Conservation (phyloP, 2,797 vertebrate species). For the Anolis apletophallus region DNA sequence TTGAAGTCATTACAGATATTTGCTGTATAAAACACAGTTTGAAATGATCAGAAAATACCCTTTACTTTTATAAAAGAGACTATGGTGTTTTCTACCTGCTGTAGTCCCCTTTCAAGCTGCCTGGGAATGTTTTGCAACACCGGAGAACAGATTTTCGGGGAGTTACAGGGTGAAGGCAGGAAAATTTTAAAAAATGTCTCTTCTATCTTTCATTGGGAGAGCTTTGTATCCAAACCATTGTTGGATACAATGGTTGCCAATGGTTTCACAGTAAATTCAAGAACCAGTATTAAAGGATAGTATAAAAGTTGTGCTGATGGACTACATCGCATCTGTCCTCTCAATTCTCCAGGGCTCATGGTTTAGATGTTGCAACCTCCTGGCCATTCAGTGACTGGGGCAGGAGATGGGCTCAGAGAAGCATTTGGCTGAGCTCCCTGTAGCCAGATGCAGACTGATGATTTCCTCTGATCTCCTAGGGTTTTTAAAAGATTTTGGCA, state of each 20-base stretch:
- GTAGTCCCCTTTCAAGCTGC: not conserved
- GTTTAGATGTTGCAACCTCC: too few relatives aligned
- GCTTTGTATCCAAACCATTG: not conserved
- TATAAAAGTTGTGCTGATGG: too few relatives aligned
- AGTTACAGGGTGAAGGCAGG: not conserved
- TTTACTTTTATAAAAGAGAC: not conserved
- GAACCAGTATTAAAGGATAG: too few relatives aligned
- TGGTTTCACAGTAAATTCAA: conserved; percentile 30
- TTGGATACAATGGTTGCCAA: conserved; percentile 12
- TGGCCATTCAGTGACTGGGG: too few relatives aligned
- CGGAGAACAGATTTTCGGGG: not conserved
- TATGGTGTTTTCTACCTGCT: not conserved
- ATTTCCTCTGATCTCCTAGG: too few relatives aligned
- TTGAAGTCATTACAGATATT: not conserved
- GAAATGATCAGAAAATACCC: not conserved
- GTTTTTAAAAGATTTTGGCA: too few relatives aligned
- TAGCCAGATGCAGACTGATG: too few relatives aligned
- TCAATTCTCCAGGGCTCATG: too few relatives aligned
- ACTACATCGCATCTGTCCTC: too few relatives aligned
- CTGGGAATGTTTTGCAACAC: not conserved
- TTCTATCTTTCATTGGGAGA: not conserved
- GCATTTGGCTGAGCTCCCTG: too few relatives aligned
- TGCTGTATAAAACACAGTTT: not conserved
- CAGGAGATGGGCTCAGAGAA: too few relatives aligned
- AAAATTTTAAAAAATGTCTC: not conserved